Evolutionary conservation across 2,888 invertebrate species (phyloP).

Genomic region (Eutolmus rufibarbis): DNA sequence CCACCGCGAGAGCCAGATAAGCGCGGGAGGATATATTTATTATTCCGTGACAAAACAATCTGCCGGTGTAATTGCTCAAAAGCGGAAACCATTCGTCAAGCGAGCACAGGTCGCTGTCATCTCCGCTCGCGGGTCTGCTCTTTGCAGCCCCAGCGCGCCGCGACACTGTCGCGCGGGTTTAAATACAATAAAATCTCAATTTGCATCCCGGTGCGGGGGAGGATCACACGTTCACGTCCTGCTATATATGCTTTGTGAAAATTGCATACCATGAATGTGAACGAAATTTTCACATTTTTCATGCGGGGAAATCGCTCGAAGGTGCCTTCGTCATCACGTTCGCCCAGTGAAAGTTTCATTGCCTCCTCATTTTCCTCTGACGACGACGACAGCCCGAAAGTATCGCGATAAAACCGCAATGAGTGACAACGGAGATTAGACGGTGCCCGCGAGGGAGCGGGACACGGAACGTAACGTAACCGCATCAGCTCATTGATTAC

Average conservation of each 20-base stretch:
- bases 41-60: slow-evolving; percentile 27
- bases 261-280: background rate
- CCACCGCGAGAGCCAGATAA: slow-evolving; percentile 7
- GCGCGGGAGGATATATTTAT: background rate
- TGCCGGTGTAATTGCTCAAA: slow-evolving; percentile 29
- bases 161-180: background rate
- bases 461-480: background rate
- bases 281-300: slow-evolving; percentile 12
- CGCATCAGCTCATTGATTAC: background rate
- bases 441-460: background rate
- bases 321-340: background rate
- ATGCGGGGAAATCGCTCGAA: background rate
- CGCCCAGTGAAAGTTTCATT: slow-evolving; percentile 16
- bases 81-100: slow-evolving; percentile 33
- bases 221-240: background rate
- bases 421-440: slow-evolving; percentile 6
- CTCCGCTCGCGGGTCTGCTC: background rate
- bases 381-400: background rate
- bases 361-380: background rate
- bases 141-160: background rate
- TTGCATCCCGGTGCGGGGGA: background rate
- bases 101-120: background rate
- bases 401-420: background rate
- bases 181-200: slow-evolving; percentile 22
- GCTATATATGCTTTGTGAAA: background rate